These are phyloP conservation scores for Lycorma delicatula DNA, from an alignment of 1,140 invertebrate genomes.

Conservation along the genomic window DNA sequence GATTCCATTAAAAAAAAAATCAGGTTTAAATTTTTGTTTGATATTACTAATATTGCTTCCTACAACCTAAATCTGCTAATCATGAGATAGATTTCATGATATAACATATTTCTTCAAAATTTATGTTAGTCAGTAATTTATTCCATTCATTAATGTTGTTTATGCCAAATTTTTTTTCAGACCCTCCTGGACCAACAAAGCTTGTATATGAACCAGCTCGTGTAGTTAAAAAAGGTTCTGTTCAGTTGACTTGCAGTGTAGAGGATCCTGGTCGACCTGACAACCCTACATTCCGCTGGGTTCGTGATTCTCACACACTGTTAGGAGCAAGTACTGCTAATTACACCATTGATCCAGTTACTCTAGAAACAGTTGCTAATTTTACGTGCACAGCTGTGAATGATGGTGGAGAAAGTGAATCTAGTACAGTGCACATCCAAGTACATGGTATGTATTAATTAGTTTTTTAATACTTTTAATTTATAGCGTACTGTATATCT, in stretches of 20 bases:
- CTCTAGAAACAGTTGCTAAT: conserved; percentile 71
- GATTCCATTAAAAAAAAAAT: no score
- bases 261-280: conserved; percentile 65
- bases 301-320: conserved; percentile 60
- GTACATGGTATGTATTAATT: conserved; percentile 55
- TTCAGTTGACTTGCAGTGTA: conserved; percentile 72
- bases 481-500: no score
- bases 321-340: conserved; percentile 61
- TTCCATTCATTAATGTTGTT: no score
- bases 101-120: no score
- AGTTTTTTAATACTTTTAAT: no score
- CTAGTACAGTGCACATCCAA: conserved; percentile 61
- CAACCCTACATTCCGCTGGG: conserved; percentile 58
- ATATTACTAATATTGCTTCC: no score
- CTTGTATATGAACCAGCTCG: conserved; percentile 59
- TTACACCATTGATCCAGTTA: conserved; percentile 69
- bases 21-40: no score
- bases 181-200: conserved; percentile 65
- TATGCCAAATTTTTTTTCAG: conserved; percentile 36
- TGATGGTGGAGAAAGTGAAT: conserved; percentile 65
- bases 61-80: no score
- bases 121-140: no score
- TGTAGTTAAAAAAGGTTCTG: conserved; percentile 67
- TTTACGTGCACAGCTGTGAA: conserved; percentile 80
- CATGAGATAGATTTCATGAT: no score